A percentile compares a stretch with the other conserved stretches of the same genome.
Evolutionary conservation across 2,888 invertebrate genomes (phyloP).

Genomic region (Drosophila leonis): DNA sequence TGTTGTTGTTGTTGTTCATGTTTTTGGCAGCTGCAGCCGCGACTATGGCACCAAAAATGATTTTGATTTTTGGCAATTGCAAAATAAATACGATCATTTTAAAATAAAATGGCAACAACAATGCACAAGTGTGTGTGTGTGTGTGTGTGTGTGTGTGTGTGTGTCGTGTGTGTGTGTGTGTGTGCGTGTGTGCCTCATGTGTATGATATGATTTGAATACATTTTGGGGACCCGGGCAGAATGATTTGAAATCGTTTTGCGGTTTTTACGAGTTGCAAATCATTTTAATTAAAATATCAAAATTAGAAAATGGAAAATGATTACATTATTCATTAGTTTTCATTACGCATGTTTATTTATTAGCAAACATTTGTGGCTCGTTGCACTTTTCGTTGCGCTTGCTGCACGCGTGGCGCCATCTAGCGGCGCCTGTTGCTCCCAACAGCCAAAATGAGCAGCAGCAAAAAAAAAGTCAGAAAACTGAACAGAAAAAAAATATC

Average conservation of each 20-base stretch:
- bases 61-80: conserved; percentile 74
- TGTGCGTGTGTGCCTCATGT: conserved; percentile 6
- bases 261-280: conserved; percentile 83
- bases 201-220: conserved; percentile 72
- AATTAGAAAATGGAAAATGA: conserved; percentile 82
- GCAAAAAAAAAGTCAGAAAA: neutral
- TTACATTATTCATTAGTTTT: conserved; percentile 83
- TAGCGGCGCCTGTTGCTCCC: conserved; percentile 34
- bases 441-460: neutral
- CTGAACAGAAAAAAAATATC: neutral
- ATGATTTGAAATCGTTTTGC: conserved; percentile 82
- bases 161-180: conserved; percentile 6
- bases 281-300: conserved; percentile 84
- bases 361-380: conserved; percentile 65
- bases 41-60: conserved; percentile 62
- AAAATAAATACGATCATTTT: conserved; percentile 76
- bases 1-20: conserved; percentile 65
- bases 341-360: conserved; percentile 80
- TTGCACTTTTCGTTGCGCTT: conserved; percentile 52
- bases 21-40: conserved; percentile 65
- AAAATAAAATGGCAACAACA: conserved; percentile 64
- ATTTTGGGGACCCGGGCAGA: conserved; percentile 56
- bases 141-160: conserved; percentile 11
- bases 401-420: conserved; percentile 68
- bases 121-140: conserved; percentile 14